phyloP scores from a whole-genome alignment of 1,140 invertebrate species.

The Brevipalpus yothersi region DNA sequence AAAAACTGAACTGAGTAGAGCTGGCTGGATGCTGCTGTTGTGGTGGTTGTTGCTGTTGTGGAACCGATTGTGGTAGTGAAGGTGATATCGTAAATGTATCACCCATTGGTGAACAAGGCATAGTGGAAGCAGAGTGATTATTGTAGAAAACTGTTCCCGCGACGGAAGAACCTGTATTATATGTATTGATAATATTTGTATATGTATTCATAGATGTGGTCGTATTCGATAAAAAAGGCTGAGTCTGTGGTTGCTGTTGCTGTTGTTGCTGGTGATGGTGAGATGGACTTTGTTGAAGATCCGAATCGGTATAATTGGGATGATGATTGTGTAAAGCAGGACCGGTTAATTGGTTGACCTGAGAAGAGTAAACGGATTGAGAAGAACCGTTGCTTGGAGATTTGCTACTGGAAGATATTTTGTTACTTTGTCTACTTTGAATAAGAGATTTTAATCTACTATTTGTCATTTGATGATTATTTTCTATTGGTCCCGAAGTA shows the following conservation, averaged over 20 bases:
- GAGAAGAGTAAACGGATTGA: not conserved
- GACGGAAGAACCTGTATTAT: slow-evolving; percentile 4
- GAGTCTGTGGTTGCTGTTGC: not conserved
- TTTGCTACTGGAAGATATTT: slow-evolving; percentile 4
- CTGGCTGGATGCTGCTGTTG: not conserved
- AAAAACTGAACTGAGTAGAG: not conserved
- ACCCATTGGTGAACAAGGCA: not conserved
- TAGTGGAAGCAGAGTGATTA: slow-evolving; percentile 2
- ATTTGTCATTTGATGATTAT: slow-evolving; percentile 14
- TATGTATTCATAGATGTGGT: slow-evolving; percentile 17
- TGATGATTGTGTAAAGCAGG: not conserved
- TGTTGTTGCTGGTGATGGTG: not conserved
- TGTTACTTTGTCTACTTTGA: slow-evolving; percentile 13
- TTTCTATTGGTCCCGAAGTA: not conserved
- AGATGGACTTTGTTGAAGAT: not conserved
- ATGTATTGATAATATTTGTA: slow-evolving; percentile 15
- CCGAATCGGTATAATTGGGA: slow-evolving; percentile 2
- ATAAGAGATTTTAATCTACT: slow-evolving; percentile 14
- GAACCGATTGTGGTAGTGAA: not conserved
- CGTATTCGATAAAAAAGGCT: slow-evolving; percentile 16
- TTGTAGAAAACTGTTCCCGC: not conserved
- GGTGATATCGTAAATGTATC: not conserved
- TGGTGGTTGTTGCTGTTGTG: not conserved
- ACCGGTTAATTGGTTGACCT: not conserved
- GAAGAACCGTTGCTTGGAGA: not conserved